Base-by-base conservation (phyloP, 2,797 vertebrate species). In the Falco novaeseelandiae region DNA sequence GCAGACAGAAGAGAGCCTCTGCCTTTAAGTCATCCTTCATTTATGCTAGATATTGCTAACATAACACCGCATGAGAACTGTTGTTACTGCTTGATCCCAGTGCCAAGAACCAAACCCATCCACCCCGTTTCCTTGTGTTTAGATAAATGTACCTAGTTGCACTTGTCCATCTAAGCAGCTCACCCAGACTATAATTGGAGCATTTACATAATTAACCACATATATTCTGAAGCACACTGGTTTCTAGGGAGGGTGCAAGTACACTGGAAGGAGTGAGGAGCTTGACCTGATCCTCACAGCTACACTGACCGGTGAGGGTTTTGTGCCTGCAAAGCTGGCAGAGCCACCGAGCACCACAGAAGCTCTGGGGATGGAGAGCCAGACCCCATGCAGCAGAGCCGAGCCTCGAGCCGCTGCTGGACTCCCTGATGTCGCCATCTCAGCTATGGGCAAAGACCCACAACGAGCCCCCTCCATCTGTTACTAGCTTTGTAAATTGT, bases 361-460 rank as follows among this genome's bases (percentile, higher is more conserved):
- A 55, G 44, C 23, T 40, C 36, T 19, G 27, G 40, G n/a, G 26
- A 30, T 5, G 20, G n/a, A 52, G 36, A 61, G 11, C 29, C 57
- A 32, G 51, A 69, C 12, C 36, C 54, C 10, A 3, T 17, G 3
- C 9, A 7, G 48, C 61, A 40, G 20, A 40, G 42, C 30, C 3
- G 67, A 29, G 49, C 23, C 2, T 12, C 2, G 2, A 46, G 61
- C 16, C 1, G 2, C 66, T 20, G 16, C 48, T 15, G 3, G 26
- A 6, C 18, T 9, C 49, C 27, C 40, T 1, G 14, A 4, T 2
- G 2, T 11, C n/a, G 25, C 32, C 30, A 5, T 16, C 57, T 34
- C 9, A 2, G 6, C 30, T 18, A 2, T 0, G 9, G 48, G 13
- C 8, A 23, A 38, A 32, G 44, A 67, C 8, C 1, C 0, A 7